Evolutionary conservation across 2,888 invertebrate genomes (phyloP).

Genomic region (Pterobdella sp.): DNA sequence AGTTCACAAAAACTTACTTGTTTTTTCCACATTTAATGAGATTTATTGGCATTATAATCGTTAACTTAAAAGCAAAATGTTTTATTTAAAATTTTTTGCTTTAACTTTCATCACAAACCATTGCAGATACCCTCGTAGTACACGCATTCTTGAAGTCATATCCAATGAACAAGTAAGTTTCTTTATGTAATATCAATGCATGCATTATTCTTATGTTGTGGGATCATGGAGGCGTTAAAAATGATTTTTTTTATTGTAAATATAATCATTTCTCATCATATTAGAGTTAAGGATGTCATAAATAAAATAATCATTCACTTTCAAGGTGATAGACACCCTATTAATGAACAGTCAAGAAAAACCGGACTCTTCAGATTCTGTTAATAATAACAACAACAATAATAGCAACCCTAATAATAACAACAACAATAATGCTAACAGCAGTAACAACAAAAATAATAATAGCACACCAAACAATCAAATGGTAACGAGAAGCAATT

Average conservation of each 20-base stretch:
- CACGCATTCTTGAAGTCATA: conserved; percentile 34
- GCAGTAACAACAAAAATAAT: neutral
- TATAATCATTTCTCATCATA: too few species aligned
- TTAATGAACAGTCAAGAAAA: conserved; percentile 5
- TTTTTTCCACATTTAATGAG: too few species aligned
- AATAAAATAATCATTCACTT: neutral
- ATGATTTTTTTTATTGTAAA: too few species aligned
- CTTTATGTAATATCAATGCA: too few species aligned
- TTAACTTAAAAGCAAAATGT: too few species aligned
- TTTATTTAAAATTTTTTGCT: too few species aligned
- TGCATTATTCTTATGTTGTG: neutral
- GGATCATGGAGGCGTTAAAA: too few species aligned
- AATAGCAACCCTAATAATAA: neutral
- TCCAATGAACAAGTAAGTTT: conserved; percentile 27
- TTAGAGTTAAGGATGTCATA: neutral
- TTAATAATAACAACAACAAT: neutral
- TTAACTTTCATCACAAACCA: neutral
- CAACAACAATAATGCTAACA: conserved; percentile 5
- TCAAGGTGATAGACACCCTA: conserved; percentile 12
- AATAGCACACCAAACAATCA: too few species aligned
- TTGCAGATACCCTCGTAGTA: conserved; percentile 32
- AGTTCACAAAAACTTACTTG: too few species aligned
- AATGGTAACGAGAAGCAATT: too few species aligned
- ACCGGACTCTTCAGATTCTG: neutral
- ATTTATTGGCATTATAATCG: too few species aligned